Evolutionary conservation across 2,888 invertebrate species (phyloP).

Genomic region (Tetragonisca angustula): DNA sequence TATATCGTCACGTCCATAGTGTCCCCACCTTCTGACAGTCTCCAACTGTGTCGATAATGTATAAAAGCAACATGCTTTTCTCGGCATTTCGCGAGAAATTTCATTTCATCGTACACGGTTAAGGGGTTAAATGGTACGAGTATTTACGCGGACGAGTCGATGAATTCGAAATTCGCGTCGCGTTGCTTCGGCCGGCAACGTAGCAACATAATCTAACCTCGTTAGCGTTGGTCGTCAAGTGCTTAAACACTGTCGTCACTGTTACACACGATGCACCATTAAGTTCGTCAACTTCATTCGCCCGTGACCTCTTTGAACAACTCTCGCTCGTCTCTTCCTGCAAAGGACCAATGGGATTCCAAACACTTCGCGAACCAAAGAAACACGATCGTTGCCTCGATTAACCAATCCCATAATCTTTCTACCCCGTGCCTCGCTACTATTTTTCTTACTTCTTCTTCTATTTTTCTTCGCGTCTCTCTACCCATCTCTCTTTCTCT

Average conservation of each 20-base stretch:
- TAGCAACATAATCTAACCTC: conserved; percentile 64
- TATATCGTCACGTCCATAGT: no score
- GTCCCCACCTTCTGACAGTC: no score
- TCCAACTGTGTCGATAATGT: no score
- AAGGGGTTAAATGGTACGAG: background rate
- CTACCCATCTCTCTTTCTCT: background rate
- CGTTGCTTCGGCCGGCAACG: conserved; percentile 17
- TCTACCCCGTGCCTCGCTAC: background rate
- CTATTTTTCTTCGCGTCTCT: background rate
- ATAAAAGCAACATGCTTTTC: no score
- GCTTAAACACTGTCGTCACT: conserved; percentile 61
- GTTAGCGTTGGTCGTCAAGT: conserved; percentile 59
- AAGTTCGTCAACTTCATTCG: conserved; percentile 70
- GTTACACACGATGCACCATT: conserved; percentile 61
- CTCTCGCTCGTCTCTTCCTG: background rate
- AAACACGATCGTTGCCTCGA: conserved; percentile 22
- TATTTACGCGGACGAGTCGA: conserved; percentile 1
- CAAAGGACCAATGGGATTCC: conserved; percentile 18
- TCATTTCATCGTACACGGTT: no score
- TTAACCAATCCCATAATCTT: conserved; percentile 24
- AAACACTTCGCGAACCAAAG: conserved; percentile 25
- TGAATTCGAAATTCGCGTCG: conserved; percentile 24
- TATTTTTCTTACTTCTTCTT: no score
- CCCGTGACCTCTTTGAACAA: conserved; percentile 13
- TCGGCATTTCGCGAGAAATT: no score